Conservation (phyloP, 2,888 invertebrate species). For the Drosophila subquinaria region DNA sequence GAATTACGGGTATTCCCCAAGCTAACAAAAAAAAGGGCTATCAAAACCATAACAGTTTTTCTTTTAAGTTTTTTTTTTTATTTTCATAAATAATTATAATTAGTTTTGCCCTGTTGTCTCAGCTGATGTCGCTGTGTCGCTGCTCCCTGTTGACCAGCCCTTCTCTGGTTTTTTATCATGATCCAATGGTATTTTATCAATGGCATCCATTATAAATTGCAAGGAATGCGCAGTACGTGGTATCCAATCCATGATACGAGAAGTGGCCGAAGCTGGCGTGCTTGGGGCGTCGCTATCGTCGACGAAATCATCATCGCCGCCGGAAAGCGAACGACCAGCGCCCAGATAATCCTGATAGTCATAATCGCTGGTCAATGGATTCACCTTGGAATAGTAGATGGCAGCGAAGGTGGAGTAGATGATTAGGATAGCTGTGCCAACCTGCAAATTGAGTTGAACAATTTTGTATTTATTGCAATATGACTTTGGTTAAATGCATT, state of each 20-base stretch:
- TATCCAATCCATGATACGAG: conserved; percentile 75
- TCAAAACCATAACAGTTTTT: conserved; percentile 3
- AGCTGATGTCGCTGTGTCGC: conserved; percentile 16
- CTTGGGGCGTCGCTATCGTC: conserved; percentile 66
- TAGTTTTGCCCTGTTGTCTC: conserved; percentile 31
- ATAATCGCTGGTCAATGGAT: conserved; percentile 92
- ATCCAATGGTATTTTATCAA: conserved; percentile 83
- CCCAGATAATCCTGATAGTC: conserved; percentile 91
- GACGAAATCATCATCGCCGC: conserved; percentile 83
- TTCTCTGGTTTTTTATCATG: conserved; percentile 49
- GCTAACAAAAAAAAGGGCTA: not conserved
- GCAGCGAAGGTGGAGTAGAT: conserved; percentile 95
- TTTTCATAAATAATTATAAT: conserved; percentile 46
- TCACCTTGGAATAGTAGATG: conserved; percentile 94
- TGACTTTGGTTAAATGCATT: too few relatives aligned
- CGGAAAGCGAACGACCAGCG: conserved; percentile 88
- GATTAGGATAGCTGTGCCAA: conserved; percentile 92
- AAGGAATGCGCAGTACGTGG: conserved; percentile 83
- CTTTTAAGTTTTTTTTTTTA: conserved; percentile 44
- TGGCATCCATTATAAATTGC: conserved; percentile 85
- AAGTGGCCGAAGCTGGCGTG: conserved; percentile 39
- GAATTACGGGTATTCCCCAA: not conserved
- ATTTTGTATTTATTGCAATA: not conserved
- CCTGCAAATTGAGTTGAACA: conserved; percentile 86
- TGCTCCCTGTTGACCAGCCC: conserved; percentile 57